A percentile compares a stretch with the other conserved stretches of the same genome.
Conservation (phyloP, 2,113 vertebrate species). For the Vulpes ferrilata region DNA sequence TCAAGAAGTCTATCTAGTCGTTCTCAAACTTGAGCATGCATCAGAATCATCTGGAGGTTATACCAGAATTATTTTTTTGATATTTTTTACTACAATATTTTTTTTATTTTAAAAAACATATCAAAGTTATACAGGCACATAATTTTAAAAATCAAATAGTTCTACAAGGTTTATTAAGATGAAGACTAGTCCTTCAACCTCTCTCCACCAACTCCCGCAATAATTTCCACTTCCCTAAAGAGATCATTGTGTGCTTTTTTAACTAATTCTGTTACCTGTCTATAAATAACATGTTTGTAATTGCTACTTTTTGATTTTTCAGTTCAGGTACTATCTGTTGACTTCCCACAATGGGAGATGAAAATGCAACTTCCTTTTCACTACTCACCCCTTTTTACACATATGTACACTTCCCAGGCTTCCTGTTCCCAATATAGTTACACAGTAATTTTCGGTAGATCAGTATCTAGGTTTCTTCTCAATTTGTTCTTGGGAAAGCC, state of each 20-base stretch:
- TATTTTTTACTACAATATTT: not conserved
- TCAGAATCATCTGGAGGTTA: not conserved
- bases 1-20: not conserved
- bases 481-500: not conserved
- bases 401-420: fast-evolving
- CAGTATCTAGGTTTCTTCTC: not conserved
- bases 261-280: slow-evolving; percentile 48
- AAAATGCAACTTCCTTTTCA: not conserved
- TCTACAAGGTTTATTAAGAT: not conserved
- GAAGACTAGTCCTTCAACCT: not conserved
- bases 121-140: not conserved
- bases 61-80: not conserved
- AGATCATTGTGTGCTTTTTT: not conserved
- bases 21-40: not conserved
- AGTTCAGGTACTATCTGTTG: not conserved
- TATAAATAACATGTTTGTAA: slow-evolving; percentile 37
- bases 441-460: not conserved
- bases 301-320: slow-evolving; percentile 51
- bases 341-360: not conserved
- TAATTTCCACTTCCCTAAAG: not conserved
- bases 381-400: not conserved
- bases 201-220: not conserved
- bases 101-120: not conserved
- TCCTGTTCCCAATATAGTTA: no score
- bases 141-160: not conserved